Percentiles rank a stretch among this genome's conserved stretches.
Conservation (phyloP, 1,140 invertebrate species). For the Neoseiulus cucumeris region DNA sequence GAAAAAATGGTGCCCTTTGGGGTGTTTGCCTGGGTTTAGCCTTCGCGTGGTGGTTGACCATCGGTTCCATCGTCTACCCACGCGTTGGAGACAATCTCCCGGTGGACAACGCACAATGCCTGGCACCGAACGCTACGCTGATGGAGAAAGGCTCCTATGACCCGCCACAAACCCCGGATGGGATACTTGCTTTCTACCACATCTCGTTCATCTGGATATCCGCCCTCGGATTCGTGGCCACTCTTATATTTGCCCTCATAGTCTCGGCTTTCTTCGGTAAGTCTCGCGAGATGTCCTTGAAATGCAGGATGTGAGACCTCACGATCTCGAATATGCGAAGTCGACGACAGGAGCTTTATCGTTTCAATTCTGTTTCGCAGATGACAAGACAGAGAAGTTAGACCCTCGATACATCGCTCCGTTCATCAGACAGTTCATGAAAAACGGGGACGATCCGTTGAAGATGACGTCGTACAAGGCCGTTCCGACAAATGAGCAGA, state of each 20-base stretch:
- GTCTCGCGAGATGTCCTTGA: too few relatives aligned
- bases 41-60: neutral
- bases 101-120: neutral
- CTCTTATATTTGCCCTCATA: neutral
- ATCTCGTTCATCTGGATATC: conserved; percentile 9
- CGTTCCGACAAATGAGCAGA: neutral
- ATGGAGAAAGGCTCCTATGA: neutral
- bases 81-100: neutral
- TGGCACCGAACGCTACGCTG: neutral
- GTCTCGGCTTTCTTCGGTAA: neutral
- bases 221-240: neutral
- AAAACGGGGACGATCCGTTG: neutral
- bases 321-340: too few relatives aligned
- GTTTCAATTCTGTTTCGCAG: neutral
- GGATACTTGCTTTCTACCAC: neutral
- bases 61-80: conserved; percentile 6
- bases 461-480: neutral
- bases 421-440: neutral
- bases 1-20: neutral
- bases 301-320: too few relatives aligned
- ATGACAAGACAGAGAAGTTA: neutral
- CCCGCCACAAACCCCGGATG: neutral
- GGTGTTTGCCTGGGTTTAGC: neutral
- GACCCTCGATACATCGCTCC: neutral
- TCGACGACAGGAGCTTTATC: neutral